Base-by-base conservation (phyloP, 2,888 invertebrate species). In the Flabesymbios commensalis region DNA sequence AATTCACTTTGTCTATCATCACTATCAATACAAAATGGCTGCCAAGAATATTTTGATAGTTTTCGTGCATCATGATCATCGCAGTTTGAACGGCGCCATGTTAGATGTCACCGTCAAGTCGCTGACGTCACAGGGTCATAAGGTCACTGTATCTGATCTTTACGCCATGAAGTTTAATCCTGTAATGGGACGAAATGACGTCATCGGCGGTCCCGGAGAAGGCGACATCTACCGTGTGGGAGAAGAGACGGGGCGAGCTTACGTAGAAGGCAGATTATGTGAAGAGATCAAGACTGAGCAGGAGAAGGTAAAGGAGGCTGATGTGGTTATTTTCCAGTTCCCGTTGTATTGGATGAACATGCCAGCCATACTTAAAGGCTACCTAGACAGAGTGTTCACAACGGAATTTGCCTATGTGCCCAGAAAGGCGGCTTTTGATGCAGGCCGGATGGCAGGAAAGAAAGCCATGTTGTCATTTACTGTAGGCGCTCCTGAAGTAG, bases 301-400 rank as follows among this genome's bases (percentile, higher is more conserved):
- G 33, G 59, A 64, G 17, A 73, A 73, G 48, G 42, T 74, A 1
- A 22, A 61, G 26, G 31, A 54, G 10, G 70, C 74, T 1, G 72
- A 73, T 39, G 49, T 74, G 10, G 59, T 74, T 22, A 70, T 73
- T 19, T 68, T 74, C n/a, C 73, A 73, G 58, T 72, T 71, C 51
- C 74, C 74, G 0, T 41, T 74, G 49, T 71, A 73, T 52, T 73
- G 72, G 71, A 53, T 68, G 4, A 59, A 63, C 19, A 33, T 72
- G 36, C 74, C 74, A 0, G 74, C 74, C n/a, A 73, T 74, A 22
- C 26, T 74, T 5, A 74, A 74, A 45, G 74, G 74, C 17, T 74
- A 74, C 74, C 28, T 72, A 3, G 74, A 74, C 45, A 36, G 67
- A 5, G 68, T 72, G 24, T 59, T 73, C 2, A 56, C 55, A 3